Evolutionary conservation across 2,113 vertebrate species (phyloP), one percentile per base, ranked within the genome.

Genomic region (Smithornis capensis): DNA sequence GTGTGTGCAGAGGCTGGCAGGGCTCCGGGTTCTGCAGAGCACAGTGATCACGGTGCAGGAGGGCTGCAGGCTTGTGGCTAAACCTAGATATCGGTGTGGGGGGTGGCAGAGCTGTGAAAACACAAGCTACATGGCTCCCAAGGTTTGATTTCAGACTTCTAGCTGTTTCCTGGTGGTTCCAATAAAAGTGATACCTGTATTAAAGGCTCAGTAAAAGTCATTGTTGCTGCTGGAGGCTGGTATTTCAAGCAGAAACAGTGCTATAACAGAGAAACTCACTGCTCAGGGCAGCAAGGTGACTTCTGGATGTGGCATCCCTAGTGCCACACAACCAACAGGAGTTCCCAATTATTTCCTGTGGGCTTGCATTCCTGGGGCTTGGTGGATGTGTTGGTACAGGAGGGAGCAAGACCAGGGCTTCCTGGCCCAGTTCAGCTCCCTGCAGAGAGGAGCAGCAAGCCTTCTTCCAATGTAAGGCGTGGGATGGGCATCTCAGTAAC

Each of bases 1-100:
- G 35, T 19, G 40, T 49, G 29, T 76, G 45, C 45, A 42, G 59
- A 56, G 35, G 44, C n/a, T 57, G 24, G 59, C 59, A 62, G n/a
- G 52, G 9, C 70, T 47, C 38, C 37, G 27, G 17, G 40, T 83
- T 60, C 31, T 77, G 76, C 70, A 91, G 64, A 70, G 50, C 21
- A 50, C 55, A 69, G 35, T 0, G 0, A 9, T 33, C 18, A 6
- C 25, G 16, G 33, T 13, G 9, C 13, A 22, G 12, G 19, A 33
- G 31, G 8, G 31, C 56, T 84, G 56, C 44, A 69, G 62, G 25
- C 11, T 45, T 71, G 22, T 42, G 49, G 16, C 33, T 47, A 27
- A 63, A 69, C 23, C 49, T 23, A 37, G 73, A 47, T 19, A n/a
- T 17, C 23, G n/a, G 69, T 7, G 15, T 23, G 50, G 23, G 42